These are phyloP conservation scores for Proisotoma minuta DNA, from an alignment of 2,888 invertebrate species.

Conservation along the genomic window DNA sequence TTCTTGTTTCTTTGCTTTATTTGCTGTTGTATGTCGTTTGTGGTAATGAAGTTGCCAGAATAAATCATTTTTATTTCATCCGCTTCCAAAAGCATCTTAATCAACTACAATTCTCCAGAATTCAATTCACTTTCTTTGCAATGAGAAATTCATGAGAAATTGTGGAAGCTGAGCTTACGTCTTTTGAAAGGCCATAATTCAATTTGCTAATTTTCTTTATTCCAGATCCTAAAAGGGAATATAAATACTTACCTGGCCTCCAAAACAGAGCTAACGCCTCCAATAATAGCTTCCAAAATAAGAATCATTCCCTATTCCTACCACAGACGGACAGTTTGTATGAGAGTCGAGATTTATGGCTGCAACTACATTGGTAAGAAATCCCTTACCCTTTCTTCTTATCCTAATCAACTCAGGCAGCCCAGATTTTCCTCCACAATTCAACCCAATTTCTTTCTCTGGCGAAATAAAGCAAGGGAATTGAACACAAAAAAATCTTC, in stretches of 20 bases:
- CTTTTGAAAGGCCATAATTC: conserved; percentile 6
- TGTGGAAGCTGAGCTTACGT: background rate
- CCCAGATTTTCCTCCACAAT: background rate
- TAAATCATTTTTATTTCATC: conserved; percentile 8
- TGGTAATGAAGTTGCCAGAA: background rate
- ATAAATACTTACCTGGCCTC: conserved; percentile 72
- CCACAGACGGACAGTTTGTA: conserved; percentile 80
- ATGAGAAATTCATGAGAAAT: background rate
- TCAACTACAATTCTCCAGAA: background rate
- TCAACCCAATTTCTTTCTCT: background rate
- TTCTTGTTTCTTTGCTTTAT: conserved; percentile 20
- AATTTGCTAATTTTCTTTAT: conserved; percentile 6
- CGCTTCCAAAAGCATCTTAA: background rate
- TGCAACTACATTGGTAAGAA: conserved; percentile 70
- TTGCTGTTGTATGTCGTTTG: background rate
- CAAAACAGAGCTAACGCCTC: conserved; percentile 69
- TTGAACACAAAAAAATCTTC: too few species aligned
- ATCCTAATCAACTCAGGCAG: background rate
- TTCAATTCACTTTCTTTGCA: background rate
- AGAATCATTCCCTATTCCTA: conserved; percentile 83
- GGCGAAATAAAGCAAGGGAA: too few species aligned
- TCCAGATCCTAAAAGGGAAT: conserved; percentile 75
- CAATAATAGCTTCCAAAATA: conserved; percentile 78
- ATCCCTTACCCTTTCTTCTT: conserved; percentile 62
- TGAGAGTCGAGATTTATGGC: conserved; percentile 86